These are phyloP conservation scores for Lithosia quadra DNA, from an alignment of 2,888 invertebrate species.

Conservation along the genomic window DNA sequence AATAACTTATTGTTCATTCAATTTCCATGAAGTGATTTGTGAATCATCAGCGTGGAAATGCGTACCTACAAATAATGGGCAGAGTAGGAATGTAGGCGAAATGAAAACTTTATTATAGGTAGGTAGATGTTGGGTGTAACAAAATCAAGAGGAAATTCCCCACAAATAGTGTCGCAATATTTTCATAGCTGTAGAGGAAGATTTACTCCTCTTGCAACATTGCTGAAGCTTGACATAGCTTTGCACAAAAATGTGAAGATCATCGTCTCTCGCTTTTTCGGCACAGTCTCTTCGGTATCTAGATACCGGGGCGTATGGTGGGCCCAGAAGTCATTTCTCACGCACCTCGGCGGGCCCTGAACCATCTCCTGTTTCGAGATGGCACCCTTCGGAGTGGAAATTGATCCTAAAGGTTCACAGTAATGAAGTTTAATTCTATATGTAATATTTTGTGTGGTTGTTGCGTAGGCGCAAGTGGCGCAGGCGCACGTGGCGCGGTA, in stretches of 20 bases:
- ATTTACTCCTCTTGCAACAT: background rate
- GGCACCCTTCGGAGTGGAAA: too few species aligned
- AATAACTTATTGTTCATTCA: constrained; percentile 35
- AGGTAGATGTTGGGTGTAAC: background rate
- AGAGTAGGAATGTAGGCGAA: background rate
- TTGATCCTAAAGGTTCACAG: too few species aligned
- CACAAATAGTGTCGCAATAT: background rate
- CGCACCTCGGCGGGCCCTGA: too few species aligned
- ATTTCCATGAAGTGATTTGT: constrained; percentile 35
- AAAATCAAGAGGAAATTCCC: background rate
- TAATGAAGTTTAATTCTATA: background rate
- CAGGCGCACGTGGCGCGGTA: constrained; percentile 82
- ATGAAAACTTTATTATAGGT: background rate
- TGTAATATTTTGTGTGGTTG: background rate
- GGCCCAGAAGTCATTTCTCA: too few species aligned
- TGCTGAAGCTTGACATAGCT: background rate
- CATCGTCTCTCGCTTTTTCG: too few species aligned
- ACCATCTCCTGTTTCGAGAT: too few species aligned
- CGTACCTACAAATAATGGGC: background rate
- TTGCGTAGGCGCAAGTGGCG: constrained; percentile 77
- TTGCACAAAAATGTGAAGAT: background rate
- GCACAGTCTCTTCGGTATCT: too few species aligned
- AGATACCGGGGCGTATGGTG: too few species aligned
- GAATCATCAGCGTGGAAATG: constrained; percentile 31
- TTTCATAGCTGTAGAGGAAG: too few species aligned